A percentile compares a stretch with the other conserved stretches of the same genome.
Conservation (phyloP, 2,113 vertebrate genomes). For the Orientallactaga bullata region DNA sequence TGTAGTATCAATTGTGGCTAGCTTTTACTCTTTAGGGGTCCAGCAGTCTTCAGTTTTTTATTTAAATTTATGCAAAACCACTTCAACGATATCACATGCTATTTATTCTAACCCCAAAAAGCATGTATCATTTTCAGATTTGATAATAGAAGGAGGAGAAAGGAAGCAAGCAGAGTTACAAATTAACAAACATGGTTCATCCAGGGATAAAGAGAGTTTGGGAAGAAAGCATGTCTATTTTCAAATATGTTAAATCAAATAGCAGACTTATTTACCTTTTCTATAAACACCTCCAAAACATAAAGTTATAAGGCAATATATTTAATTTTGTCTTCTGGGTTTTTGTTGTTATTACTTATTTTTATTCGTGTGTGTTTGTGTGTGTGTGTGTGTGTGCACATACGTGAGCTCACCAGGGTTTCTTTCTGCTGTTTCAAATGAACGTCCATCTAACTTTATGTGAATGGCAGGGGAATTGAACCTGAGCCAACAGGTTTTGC, state of each 20-base stretch:
- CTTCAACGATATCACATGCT: constrained; percentile 74
- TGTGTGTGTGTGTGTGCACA: no score
- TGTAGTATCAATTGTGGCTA: constrained; percentile 76
- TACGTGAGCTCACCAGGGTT: no score
- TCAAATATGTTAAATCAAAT: neutral
- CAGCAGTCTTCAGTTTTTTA: constrained; percentile 77
- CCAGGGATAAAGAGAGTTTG: neutral
- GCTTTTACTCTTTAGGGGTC: constrained; percentile 81
- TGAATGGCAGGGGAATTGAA: no score
- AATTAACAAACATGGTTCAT: constrained; percentile 57
- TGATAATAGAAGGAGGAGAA: constrained; percentile 69
- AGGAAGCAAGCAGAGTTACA: constrained; percentile 42
- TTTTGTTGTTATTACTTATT: no score
- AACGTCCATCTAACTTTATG: no score
- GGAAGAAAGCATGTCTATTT: neutral
- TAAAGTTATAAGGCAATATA: neutral
- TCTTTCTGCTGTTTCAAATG: no score
- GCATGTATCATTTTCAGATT: constrained; percentile 73
- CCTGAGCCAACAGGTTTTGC: no score
- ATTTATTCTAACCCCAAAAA: constrained; percentile 77
- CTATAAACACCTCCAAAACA: constrained; percentile 6
- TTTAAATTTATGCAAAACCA: constrained; percentile 87
- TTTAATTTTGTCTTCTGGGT: neutral
- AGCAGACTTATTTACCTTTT: constrained; percentile 20
- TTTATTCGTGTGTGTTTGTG: no score